A percentile compares a stretch with the other conserved stretches of the same genome.
phyloP scores from a whole-genome alignment of 2,113 vertebrate species.

The Hiodon tergisus region DNA sequence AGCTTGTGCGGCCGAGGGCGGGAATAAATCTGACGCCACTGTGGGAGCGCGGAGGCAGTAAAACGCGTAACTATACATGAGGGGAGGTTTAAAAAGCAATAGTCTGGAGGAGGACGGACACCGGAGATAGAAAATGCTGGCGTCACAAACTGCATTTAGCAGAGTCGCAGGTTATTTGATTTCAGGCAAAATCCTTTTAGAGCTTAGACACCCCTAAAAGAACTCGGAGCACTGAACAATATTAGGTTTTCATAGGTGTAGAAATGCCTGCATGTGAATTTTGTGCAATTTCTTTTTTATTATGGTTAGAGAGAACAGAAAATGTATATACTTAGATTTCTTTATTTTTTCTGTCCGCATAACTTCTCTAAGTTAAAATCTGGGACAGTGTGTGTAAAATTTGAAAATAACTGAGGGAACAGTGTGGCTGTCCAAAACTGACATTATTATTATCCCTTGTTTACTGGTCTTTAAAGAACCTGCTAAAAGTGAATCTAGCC shows the following conservation, averaged over 20 bases:
- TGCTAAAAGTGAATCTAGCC: not conserved
- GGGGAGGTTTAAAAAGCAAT: slow-evolving; percentile 47
- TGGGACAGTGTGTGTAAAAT: too few relatives aligned
- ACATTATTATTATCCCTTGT: slow-evolving; percentile 16
- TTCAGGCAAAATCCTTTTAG: slow-evolving; percentile 24
- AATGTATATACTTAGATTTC: not conserved
- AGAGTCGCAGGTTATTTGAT: not conserved
- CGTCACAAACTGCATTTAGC: slow-evolving; percentile 14
- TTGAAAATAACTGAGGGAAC: too few relatives aligned
- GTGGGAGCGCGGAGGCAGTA: slow-evolving; percentile 38
- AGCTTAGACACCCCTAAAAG: slow-evolving; percentile 28
- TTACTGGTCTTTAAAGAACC: not conserved
- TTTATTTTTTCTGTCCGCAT: not conserved
- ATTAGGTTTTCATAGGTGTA: not conserved
- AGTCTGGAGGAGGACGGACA: slow-evolving; percentile 32
- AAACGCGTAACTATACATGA: slow-evolving; percentile 40
- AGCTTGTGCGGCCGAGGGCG: slow-evolving; percentile 41
- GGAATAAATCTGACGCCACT: slow-evolving; percentile 41
- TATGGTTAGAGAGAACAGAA: not conserved
- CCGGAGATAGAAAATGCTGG: slow-evolving; percentile 27
- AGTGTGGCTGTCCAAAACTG: slow-evolving; percentile 1
- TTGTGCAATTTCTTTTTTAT: not conserved
- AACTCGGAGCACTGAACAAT: slow-evolving; percentile 16
- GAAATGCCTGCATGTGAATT: not conserved
- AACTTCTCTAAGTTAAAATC: too few relatives aligned